A percentile compares a stretch with the other conserved stretches of the same genome.
Evolutionary conservation across 2,797 vertebrate species (phyloP).

Genomic region (Macrochelys suwanniensis): DNA sequence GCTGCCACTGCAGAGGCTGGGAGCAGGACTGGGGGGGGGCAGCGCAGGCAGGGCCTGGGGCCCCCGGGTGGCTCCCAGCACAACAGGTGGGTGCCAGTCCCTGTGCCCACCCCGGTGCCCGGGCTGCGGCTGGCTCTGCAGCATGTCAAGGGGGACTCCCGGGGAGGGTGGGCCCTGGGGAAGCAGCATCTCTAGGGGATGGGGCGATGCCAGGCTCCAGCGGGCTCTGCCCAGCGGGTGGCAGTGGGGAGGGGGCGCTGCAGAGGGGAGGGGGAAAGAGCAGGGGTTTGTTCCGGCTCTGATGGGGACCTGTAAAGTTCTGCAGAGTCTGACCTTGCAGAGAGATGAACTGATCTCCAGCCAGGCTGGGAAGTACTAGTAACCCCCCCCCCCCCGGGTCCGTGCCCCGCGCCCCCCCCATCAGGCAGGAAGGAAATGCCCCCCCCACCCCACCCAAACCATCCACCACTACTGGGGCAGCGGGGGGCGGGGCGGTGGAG

Average conservation of each 20-base stretch:
- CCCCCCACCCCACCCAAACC: neutral
- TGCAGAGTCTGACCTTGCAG: neutral
- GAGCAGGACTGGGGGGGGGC: neutral
- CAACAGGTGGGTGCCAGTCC: constrained; percentile 11
- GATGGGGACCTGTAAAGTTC: neutral
- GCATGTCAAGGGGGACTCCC: too few species aligned
- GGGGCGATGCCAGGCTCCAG: neutral
- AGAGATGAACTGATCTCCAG: neutral
- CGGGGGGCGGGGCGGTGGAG: accelerated
- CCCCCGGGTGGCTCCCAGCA: neutral
- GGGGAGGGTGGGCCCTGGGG: too few species aligned
- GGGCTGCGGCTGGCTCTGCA: neutral
- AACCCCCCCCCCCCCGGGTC: neutral
- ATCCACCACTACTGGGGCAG: neutral
- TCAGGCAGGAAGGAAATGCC: neutral
- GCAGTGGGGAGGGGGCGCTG: neutral
- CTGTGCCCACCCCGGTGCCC: neutral
- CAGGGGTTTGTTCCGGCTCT: neutral
- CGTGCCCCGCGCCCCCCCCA: neutral
- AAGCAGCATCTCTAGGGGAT: neutral
- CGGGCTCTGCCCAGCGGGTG: neutral
- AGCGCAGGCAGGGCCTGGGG: neutral
- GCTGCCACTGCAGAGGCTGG: neutral
- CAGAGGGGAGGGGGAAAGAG: neutral
- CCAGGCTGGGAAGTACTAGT: neutral